These are phyloP conservation scores for Cossypha niveicapilla DNA, from an alignment of 2,797 vertebrate genomes.

Conservation along the genomic window DNA sequence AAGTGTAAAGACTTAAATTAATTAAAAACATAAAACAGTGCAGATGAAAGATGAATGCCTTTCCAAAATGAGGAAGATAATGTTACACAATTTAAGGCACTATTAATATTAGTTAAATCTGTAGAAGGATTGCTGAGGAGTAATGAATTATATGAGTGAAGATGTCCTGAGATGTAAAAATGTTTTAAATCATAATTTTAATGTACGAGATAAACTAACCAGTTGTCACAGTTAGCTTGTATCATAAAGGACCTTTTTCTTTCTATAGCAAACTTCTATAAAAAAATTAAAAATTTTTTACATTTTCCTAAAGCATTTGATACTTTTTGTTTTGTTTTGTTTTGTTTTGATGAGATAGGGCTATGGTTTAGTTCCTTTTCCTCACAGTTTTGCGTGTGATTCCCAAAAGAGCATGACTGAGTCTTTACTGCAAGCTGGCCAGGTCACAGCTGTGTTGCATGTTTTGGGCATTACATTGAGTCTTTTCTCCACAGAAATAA, in stretches of 20 bases:
- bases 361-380: not conserved
- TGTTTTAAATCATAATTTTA: not conserved
- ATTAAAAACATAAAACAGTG: not conserved
- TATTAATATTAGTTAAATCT: not conserved
- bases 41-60: not conserved
- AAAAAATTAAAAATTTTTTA: not conserved
- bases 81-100: not conserved
- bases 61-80: not conserved
- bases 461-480: not conserved
- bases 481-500: not conserved
- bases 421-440: not conserved
- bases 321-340: not conserved
- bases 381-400: not conserved
- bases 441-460: not conserved
- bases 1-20: not conserved
- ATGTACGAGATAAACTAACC: not conserved
- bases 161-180: not conserved
- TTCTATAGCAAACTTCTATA: not conserved
- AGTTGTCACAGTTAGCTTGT: not conserved
- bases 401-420: not conserved
- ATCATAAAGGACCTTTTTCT: not conserved
- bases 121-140: not conserved
- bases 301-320: not conserved
- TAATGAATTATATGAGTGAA: not conserved
- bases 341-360: not conserved